Percentiles rank a stretch among this genome's conserved stretches.
These are phyloP conservation scores for Melanerpes aurifrons DNA, from an alignment of 2,113 vertebrate species.

Conservation along the genomic window DNA sequence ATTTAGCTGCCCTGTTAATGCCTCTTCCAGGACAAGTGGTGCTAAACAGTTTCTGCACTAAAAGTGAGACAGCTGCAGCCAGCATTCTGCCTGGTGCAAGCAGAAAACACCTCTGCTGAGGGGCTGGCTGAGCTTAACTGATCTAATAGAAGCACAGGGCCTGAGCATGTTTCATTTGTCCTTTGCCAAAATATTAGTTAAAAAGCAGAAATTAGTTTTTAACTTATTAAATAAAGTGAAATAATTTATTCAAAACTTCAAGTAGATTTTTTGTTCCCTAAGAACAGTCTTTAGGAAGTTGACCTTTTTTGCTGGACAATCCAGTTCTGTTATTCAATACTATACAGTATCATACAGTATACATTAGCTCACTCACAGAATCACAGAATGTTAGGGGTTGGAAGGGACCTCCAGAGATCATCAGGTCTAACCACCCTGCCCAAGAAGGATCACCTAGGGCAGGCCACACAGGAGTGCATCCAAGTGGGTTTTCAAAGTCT, in stretches of 20 bases:
- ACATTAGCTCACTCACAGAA: no score
- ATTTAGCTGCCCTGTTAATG: no score
- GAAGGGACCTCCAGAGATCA: no score
- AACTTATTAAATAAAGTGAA: not conserved
- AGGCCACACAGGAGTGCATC: no score
- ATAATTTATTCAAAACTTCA: not conserved
- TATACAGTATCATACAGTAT: no score
- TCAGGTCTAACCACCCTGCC: no score
- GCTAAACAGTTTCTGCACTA: not conserved
- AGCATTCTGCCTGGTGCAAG: not conserved
- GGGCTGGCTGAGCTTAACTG: not conserved
- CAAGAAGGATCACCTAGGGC: no score
- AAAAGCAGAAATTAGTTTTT: not conserved
- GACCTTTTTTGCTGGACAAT: not conserved
- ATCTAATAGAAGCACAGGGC: not conserved
- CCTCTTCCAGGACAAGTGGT: not conserved
- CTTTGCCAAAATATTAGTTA: not conserved
- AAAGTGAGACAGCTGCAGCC: not conserved
- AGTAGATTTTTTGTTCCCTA: not conserved
- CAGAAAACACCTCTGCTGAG: not conserved
- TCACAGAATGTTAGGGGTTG: no score
- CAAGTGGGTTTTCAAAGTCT: no score
- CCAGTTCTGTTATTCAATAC: not conserved
- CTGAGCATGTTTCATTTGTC: rapidly evolving
- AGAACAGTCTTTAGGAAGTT: not conserved